Base-by-base conservation (phyloP, 2,797 vertebrate genomes). In the Gallirallus australis region DNA sequence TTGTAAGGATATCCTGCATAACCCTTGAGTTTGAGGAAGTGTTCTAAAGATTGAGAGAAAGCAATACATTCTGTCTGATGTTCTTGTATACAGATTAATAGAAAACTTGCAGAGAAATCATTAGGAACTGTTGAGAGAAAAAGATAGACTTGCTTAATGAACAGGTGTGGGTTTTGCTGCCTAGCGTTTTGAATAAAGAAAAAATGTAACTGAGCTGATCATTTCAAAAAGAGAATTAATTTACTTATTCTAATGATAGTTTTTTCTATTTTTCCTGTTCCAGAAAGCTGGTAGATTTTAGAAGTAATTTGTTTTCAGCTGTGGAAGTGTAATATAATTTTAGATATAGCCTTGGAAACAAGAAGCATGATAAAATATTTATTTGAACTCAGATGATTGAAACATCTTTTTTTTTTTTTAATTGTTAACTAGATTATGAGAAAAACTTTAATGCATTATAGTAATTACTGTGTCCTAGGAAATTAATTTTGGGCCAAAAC, bases 331-430 rank as follows among this genome's bases (percentile, higher is more conserved):
- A 90, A 70, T 40, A 21, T 48, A 56, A 82, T 96, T 95, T 93
- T 73, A 86, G 54, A 80, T 56, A 42, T 70, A 93, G 60, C 82
- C 61, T 82, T 82, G 59, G 47, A 92, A 91, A 78, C 15, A 25
- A 70, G 47, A 94, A 81, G 27, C 35, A 17, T 68, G 42, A 76
- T 90, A 89, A 80, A 92, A 80, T 93, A 93, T 77, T 89, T 85
- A 84, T 77, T 92, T 60, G 39, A 76, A 88, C 31, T 89, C 42
- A 66, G 30, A 77, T 89, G 66, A 70, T 52, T 90, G 61, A 94
- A 95, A 91, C 14, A 35, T 18, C 18, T 25, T 35, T 85, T 68
- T 4, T 8, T 35, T 85, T 68, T 53, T 66, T 87, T 56, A 30
- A 54, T 30, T 84, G 21, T 71, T 39, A 89, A 45, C 18, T 37